Conservation (phyloP, 2,888 invertebrate species). For the Helleia helle region DNA sequence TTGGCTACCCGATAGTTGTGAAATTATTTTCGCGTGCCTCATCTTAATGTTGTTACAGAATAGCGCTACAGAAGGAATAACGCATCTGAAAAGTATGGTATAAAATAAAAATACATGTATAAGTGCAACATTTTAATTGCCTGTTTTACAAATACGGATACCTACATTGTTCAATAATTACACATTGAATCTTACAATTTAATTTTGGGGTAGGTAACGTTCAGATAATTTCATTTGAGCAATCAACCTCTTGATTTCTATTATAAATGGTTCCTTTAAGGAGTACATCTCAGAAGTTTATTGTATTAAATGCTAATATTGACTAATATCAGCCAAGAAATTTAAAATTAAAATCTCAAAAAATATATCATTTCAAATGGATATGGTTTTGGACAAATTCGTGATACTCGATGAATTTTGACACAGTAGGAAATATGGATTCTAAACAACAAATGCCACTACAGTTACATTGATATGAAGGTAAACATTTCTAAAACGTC, state of each 20-base stretch:
- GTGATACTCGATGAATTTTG: too few species aligned
- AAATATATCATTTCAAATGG: not conserved
- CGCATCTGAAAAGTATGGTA: not conserved
- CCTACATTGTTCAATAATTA: constrained; percentile 33
- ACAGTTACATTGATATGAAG: constrained; percentile 43
- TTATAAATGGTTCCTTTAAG: constrained; percentile 3
- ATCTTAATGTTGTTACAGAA: too few species aligned
- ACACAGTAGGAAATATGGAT: too few species aligned
- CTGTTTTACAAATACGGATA: constrained; percentile 43
- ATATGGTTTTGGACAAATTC: not conserved
- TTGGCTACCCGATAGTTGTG: too few species aligned
- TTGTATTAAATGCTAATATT: too few species aligned
- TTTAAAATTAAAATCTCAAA: constrained; percentile 2
- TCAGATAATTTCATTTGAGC: constrained; percentile 44
- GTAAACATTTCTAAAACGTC: constrained; percentile 49
- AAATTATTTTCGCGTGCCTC: too few species aligned
- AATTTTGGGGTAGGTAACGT: constrained; percentile 43
- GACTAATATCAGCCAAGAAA: too few species aligned
- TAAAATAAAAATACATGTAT: not conserved
- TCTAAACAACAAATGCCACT: constrained; percentile 27
- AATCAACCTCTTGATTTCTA: constrained; percentile 30
- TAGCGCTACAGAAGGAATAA: too few species aligned
- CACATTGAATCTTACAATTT: constrained; percentile 31
- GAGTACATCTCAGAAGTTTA: too few species aligned
- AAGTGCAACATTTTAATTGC: constrained; percentile 12